These are phyloP conservation scores for Acyrthosiphon pisum DNA, from an alignment of 1,140 invertebrate genomes.

Conservation along the genomic window DNA sequence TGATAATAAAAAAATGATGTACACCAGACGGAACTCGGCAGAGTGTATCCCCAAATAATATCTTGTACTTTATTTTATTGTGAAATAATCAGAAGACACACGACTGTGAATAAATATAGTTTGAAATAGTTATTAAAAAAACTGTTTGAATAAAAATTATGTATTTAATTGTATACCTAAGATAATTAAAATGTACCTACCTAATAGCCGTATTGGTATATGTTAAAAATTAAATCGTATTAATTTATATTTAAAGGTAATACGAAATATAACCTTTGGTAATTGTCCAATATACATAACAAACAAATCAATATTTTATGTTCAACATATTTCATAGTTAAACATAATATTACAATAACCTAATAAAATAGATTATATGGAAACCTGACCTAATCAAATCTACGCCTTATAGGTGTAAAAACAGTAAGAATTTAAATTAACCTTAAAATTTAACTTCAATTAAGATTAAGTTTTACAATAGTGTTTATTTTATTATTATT, in stretches of 20 bases:
- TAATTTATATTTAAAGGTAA: too few species aligned
- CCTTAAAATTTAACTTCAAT: too few species aligned
- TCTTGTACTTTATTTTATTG: background rate
- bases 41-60: background rate
- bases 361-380: background rate
- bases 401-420: background rate
- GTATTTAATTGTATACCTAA: background rate
- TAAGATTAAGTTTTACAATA: too few species aligned
- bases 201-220: too few species aligned
- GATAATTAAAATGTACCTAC: too few species aligned
- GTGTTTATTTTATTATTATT: too few species aligned
- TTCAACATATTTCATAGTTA: background rate
- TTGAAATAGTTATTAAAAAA: background rate
- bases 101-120: background rate
- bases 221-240: too few species aligned
- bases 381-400: background rate
- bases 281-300: background rate
- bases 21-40: background rate
- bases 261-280: background rate
- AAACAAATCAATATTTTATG: background rate
- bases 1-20: constrained; percentile 47
- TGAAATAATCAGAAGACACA: background rate
- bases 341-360: background rate
- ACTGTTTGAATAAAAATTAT: background rate
- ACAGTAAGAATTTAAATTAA: too few species aligned